These are phyloP conservation scores for Eudasyphora cyanicolor DNA, from an alignment of 2,888 invertebrate species.

Conservation along the genomic window DNA sequence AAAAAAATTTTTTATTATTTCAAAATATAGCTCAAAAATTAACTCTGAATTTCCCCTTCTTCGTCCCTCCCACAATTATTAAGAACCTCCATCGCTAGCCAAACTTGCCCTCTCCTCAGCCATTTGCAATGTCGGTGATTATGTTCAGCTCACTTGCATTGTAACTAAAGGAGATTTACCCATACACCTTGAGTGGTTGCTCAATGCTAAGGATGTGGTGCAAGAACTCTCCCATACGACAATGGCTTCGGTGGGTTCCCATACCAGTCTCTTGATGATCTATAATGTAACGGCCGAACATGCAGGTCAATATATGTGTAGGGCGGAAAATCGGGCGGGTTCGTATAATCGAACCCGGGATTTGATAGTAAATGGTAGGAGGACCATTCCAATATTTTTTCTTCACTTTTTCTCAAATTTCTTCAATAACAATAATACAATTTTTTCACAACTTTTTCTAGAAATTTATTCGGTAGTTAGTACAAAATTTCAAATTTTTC, in stretches of 20 bases:
- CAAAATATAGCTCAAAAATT: not conserved
- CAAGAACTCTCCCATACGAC: slow-evolving; percentile 72
- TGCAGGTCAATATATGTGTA: slow-evolving; percentile 83
- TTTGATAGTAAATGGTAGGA: slow-evolving; percentile 83
- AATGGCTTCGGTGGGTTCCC: slow-evolving; percentile 76
- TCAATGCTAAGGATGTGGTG: slow-evolving; percentile 70
- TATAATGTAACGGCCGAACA: slow-evolving; percentile 84
- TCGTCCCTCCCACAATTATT: slow-evolving; percentile 6
- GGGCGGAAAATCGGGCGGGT: slow-evolving; percentile 83
- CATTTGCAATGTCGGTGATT: slow-evolving; percentile 82
- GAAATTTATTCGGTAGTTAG: not conserved
- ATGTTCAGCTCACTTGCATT: slow-evolving; percentile 91
- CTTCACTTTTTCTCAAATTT: not conserved
- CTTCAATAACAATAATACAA: not conserved
- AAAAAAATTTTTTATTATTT: not conserved
- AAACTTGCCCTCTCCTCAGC: slow-evolving; percentile 76
- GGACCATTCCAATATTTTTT: slow-evolving; percentile 7
- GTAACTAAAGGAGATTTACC: slow-evolving; percentile 88
- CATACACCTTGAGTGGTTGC: slow-evolving; percentile 83
- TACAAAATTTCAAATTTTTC: not conserved
- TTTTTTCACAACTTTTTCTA: not conserved
- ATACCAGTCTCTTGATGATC: slow-evolving; percentile 83
- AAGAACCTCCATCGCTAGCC: slow-evolving; percentile 76
- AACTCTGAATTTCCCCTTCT: not conserved
- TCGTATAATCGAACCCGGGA: slow-evolving; percentile 81